Evolutionary conservation across 2,888 invertebrate species (phyloP).

Genomic region (Seladonia tumulorum): DNA sequence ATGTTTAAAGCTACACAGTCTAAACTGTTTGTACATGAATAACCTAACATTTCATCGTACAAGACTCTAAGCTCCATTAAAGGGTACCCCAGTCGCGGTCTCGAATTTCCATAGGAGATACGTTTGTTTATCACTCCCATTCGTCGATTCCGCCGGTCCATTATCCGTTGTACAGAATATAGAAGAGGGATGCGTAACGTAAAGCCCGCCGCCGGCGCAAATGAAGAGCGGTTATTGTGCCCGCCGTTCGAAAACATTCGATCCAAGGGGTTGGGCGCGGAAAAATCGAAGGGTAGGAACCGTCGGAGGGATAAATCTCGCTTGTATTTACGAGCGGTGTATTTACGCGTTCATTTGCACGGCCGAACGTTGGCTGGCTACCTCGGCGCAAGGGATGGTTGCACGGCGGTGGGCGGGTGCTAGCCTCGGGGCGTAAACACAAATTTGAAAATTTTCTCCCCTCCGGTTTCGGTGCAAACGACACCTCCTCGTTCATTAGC

Average conservation of each 20-base stretch:
- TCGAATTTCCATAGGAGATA: background rate
- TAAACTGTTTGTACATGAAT: too few species aligned
- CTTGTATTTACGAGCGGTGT: slow-evolving; percentile 58
- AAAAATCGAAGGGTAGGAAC: slow-evolving; percentile 25
- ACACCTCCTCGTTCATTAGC: slow-evolving; percentile 78
- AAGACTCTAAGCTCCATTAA: background rate
- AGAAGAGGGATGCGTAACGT: background rate
- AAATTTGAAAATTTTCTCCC: slow-evolving; percentile 71
- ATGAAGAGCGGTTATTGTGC: background rate
- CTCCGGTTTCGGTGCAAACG: slow-evolving; percentile 71
- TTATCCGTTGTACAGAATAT: background rate
- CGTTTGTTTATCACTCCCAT: background rate
- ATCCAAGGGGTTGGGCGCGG: background rate
- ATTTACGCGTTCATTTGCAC: slow-evolving; percentile 66
- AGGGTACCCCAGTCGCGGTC: background rate
- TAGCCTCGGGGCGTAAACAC: slow-evolving; percentile 64
- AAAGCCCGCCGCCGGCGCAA: background rate
- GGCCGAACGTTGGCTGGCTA: slow-evolving; percentile 21
- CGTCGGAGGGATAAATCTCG: slow-evolving; percentile 57
- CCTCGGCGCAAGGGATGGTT: background rate
- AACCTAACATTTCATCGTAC: too few species aligned
- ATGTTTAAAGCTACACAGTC: background rate
- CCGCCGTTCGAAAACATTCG: background rate
- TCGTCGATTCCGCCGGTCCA: background rate
- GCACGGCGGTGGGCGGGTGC: slow-evolving; percentile 1